Evolutionary conservation across 2,797 vertebrate species (phyloP).

Genomic region (Saxicola maurus): DNA sequence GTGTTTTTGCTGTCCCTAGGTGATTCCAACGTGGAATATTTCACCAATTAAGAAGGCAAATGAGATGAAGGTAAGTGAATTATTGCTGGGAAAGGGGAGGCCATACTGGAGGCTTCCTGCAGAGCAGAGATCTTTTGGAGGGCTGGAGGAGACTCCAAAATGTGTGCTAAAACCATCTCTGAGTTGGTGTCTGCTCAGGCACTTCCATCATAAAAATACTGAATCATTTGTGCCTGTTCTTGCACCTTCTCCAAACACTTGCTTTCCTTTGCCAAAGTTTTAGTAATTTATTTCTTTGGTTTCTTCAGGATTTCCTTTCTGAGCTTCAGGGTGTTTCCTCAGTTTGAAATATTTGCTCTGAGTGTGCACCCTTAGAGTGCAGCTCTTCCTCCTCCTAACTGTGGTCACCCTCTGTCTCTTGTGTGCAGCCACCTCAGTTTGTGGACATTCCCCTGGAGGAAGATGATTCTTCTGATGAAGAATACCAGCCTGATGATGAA

Average conservation of each 20-base stretch:
- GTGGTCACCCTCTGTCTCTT: neutral
- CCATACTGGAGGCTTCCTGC: neutral
- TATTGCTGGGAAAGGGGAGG: neutral
- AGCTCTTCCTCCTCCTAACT: neutral
- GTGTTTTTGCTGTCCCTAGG: constrained; percentile 68
- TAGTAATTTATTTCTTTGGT: neutral
- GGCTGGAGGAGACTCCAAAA: neutral
- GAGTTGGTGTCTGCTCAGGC: neutral
- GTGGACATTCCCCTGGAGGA: constrained; percentile 91
- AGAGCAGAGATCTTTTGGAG: neutral
- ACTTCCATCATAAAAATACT: neutral
- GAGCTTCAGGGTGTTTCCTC: neutral
- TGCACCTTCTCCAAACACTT: neutral
- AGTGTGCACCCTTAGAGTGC: neutral
- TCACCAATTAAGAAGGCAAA: constrained; percentile 91
- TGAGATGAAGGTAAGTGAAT: constrained; percentile 75
- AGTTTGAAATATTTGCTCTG: neutral
- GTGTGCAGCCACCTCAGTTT: constrained; percentile 85
- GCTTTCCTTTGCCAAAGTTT: neutral
- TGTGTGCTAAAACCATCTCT: accelerated
- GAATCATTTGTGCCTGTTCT: neutral
- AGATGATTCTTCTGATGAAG: constrained; percentile 93
- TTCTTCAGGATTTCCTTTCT: neutral
- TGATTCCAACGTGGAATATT: constrained; percentile 94
- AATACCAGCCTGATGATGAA: constrained; percentile 91